Evolutionary conservation across 2,113 vertebrate genomes (phyloP).

Genomic region (Eolophus roseicapilla): DNA sequence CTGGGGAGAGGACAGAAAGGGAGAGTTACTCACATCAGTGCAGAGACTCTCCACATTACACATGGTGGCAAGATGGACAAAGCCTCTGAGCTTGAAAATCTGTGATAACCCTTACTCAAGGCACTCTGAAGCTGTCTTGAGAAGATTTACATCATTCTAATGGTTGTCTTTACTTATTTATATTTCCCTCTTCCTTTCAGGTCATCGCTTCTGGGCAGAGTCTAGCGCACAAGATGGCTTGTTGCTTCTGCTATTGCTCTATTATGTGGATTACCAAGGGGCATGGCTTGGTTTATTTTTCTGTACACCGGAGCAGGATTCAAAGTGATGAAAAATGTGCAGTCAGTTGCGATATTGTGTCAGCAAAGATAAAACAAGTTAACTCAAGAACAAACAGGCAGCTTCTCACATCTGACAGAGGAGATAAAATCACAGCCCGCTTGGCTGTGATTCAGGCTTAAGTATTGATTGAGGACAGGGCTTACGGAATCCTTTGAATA

Average conservation of each 20-base stretch:
- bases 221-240: conserved; percentile 59
- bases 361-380: conserved; percentile 42
- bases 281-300: neutral
- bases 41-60: neutral
- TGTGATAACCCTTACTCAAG: neutral
- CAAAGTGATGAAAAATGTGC: neutral
- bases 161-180: neutral
- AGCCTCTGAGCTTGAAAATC: neutral
- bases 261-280: neutral
- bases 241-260: neutral
- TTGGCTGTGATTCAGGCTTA: conserved; percentile 20
- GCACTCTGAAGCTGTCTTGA: neutral
- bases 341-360: neutral
- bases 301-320: neutral
- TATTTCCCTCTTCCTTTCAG: conserved; percentile 64
- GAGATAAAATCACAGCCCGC: conserved; percentile 42
- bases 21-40: neutral
- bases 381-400: conserved; percentile 33
- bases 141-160: neutral
- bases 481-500: conserved; percentile 47
- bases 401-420: conserved; percentile 35
- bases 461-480: conserved; percentile 39
- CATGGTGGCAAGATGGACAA: neutral
- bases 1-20: neutral
- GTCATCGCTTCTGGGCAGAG: conserved; percentile 86